Evolutionary conservation across 2,797 vertebrate genomes (phyloP), one percentile per base, ranked within the genome.

Genomic region (Chromobotia macracanthus): DNA sequence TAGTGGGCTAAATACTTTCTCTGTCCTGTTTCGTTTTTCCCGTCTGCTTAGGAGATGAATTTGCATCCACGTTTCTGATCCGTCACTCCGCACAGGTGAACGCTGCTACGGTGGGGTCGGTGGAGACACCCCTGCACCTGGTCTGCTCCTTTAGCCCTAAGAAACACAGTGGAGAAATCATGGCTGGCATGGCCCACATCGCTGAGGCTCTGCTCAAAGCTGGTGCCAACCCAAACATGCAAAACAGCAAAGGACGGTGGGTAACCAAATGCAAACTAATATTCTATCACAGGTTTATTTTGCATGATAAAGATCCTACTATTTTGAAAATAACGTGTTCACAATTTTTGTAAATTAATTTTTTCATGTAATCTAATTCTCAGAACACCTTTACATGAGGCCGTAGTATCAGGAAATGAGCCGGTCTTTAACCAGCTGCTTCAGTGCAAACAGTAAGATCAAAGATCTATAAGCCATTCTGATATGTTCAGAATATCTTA

Each of bases 171-270:
- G 89, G 84, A 0, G 95, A 96, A 35, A 93, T 94, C 28, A 96
- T 98, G 95, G 91, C 91, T 0, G 96, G 97, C 80, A 97, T 98
- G 95, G 95, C 96, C 0, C 93, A 89, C 41, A 98, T 99, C 1
- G 94, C 98, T 0, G 95, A 97, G 87, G 94, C 95, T 63, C 95
- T 99, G 74, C 90, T 99, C 21, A 95, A 96, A 88, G 93, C 96
- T 0, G 96, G 97, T 15, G 97, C 97, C 83, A 99, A 99, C 80
- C 95, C 96, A 18, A 99, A 98, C 90, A 98, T 97, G 96, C 97
- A 99, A 77, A 97, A 99, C 91, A 95, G 78, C 91, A 95, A 92
- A 90, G 97, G 97, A 91, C 95, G 97, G 98, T 96, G 81, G 88
- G 91, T 87, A 67, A 56, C 21, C 21, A n/a, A 35, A 38, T 64